Percentiles rank a stretch among this genome's conserved stretches.
These are phyloP conservation scores for Chloromyia formosa DNA, from an alignment of 2,888 invertebrate genomes.

Conservation along the genomic window DNA sequence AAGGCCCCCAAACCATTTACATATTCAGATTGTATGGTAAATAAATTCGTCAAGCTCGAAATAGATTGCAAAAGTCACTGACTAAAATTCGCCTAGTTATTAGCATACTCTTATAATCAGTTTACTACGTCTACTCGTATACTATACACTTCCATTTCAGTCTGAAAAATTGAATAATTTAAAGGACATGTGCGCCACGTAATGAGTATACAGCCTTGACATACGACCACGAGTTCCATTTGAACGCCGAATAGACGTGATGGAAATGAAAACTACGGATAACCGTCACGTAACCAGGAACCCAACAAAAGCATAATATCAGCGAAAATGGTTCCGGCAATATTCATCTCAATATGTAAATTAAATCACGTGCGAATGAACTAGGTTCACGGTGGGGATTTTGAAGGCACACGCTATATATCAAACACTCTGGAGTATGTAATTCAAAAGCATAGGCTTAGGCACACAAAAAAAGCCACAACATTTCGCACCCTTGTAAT, in stretches of 20 bases:
- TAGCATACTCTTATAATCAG: no score
- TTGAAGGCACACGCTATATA: background rate
- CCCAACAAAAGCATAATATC: slow-evolving; percentile 8
- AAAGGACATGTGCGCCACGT: background rate
- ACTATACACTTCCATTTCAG: no score
- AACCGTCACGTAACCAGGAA: background rate
- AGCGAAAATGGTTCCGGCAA: slow-evolving; percentile 2
- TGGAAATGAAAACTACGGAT: background rate
- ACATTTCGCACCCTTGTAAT: no score
- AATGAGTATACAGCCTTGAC: background rate
- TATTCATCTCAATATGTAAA: slow-evolving; percentile 39
- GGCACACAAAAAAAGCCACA: no score
- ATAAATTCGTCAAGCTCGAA: no score
- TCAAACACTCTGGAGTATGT: no score
- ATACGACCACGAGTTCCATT: background rate
- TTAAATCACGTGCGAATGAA: slow-evolving; percentile 42
- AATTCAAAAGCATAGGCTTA: no score
- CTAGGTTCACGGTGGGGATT: background rate
- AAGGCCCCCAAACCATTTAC: no score
- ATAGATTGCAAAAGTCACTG: no score
- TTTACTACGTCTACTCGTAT: no score
- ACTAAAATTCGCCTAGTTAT: no score
- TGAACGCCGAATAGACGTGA: slow-evolving; percentile 10
- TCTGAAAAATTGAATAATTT: slow-evolving; percentile 17
- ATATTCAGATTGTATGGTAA: no score